phyloP scores from a whole-genome alignment of 2,797 vertebrate genomes.

The Pangasius sanitwongsei region DNA sequence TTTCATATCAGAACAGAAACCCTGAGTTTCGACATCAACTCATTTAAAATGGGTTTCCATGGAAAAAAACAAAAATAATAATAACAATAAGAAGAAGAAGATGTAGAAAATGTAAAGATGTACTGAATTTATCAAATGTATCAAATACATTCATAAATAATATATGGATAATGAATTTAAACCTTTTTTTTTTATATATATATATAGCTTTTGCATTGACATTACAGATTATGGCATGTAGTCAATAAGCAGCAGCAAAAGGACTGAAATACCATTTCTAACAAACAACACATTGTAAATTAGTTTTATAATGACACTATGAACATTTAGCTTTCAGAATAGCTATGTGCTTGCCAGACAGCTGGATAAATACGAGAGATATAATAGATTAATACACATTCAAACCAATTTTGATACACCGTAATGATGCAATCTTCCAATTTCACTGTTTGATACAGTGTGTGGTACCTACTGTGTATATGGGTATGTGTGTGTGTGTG shows the following conservation, averaged over 20 bases:
- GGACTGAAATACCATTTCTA: slow-evolving; percentile 33
- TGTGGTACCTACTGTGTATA: background rate
- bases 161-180: background rate
- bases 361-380: slow-evolving; percentile 42
- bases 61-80: background rate
- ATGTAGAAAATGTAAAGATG: background rate
- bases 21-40: slow-evolving; percentile 43
- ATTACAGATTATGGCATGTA: slow-evolving; percentile 33
- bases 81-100: background rate
- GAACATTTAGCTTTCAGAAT: slow-evolving; percentile 37
- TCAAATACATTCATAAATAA: slow-evolving; percentile 19
- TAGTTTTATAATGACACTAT: slow-evolving; percentile 41
- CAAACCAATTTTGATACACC: slow-evolving; percentile 5
- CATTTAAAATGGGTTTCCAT: slow-evolving; percentile 10
- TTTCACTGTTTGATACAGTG: slow-evolving; percentile 22
- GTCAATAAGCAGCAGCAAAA: slow-evolving; percentile 38
- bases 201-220: slow-evolving; percentile 23
- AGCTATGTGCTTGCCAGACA: slow-evolving; percentile 42
- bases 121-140: background rate
- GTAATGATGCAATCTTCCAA: slow-evolving; percentile 15
- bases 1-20: slow-evolving; percentile 5
- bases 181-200: background rate
- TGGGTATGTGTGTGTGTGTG: slow-evolving; percentile 8
- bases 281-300: slow-evolving; percentile 46
- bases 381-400: slow-evolving; percentile 25